phyloP scores from a whole-genome alignment of 2,113 vertebrate species.

The Australoheros scitulus region DNA sequence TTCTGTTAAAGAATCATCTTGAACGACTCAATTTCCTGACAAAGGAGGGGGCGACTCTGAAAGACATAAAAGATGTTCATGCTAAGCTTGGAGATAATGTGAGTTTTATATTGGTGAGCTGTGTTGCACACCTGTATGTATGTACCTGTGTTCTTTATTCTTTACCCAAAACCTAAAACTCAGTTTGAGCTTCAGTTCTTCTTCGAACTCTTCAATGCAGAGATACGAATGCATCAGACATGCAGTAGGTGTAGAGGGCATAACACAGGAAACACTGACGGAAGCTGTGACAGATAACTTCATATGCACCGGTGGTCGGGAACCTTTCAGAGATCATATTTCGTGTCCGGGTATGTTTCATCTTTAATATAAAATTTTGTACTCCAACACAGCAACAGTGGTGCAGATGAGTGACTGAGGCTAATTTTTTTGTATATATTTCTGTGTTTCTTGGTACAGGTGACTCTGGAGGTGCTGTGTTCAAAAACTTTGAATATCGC shows the following conservation, averaged over 20 bases:
- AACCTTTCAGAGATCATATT: slow-evolving; percentile 48
- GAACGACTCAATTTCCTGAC: slow-evolving; percentile 72
- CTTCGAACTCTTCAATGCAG: slow-evolving; percentile 37
- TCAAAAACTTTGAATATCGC: slow-evolving; percentile 57
- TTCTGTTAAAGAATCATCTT: slow-evolving; percentile 47
- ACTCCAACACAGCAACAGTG: not conserved
- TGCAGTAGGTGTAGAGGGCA: slow-evolving; percentile 29
- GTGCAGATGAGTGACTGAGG: not conserved
- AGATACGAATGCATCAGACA: slow-evolving; percentile 68
- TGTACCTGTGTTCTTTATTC: not conserved
- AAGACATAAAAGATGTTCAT: slow-evolving; percentile 16
- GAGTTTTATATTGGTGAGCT: slow-evolving; percentile 43
- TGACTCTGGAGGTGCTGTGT: slow-evolving; percentile 79
- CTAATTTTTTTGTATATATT: not conserved
- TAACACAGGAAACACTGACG: slow-evolving; percentile 17
- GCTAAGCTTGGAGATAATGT: slow-evolving; percentile 68
- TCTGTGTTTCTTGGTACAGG: slow-evolving; percentile 51
- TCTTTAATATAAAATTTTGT: not conserved
- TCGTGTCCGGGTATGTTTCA: slow-evolving; percentile 69
- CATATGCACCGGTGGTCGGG: slow-evolving; percentile 73
- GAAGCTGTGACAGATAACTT: slow-evolving; percentile 75
- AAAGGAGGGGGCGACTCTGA: rapidly evolving
- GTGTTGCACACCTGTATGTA: not conserved
- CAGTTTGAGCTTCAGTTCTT: not conserved
- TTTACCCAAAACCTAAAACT: not conserved